Evolutionary conservation across 1,140 invertebrate species (phyloP).

Genomic region (Papilio glaucus): DNA sequence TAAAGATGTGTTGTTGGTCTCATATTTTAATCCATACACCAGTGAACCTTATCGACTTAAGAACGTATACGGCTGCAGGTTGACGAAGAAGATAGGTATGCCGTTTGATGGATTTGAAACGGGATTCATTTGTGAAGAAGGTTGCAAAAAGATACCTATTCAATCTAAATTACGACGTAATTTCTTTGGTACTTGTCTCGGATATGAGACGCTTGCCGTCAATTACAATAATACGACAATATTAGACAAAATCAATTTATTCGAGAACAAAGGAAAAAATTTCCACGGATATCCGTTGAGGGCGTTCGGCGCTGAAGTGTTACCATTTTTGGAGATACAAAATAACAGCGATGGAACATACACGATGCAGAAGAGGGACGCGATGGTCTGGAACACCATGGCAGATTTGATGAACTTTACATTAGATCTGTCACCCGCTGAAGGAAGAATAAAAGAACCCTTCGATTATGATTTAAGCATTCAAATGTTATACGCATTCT

Average conservation of each 20-base stretch:
- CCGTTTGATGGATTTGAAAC: conserved; percentile 55
- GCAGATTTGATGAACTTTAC: conserved; percentile 68
- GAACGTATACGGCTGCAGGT: conserved; percentile 65
- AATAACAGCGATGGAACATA: conserved; percentile 54
- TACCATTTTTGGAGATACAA: conserved; percentile 64
- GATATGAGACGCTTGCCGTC: conserved; percentile 54
- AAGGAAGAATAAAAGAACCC: conserved; percentile 50
- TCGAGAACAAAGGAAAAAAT: conserved; percentile 67
- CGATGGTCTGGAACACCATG: conserved; percentile 67
- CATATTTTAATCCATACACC: conserved; percentile 62
- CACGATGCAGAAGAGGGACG: conserved; percentile 59
- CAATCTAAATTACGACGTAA: conserved; percentile 57
- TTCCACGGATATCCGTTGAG: conserved; percentile 62
- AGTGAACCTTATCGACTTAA: conserved; percentile 56
- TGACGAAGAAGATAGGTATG: conserved; percentile 58
- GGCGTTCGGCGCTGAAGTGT: conserved; percentile 56
- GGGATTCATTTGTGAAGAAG: conserved; percentile 61
- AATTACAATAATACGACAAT: conserved; percentile 43
- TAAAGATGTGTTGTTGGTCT: conserved; percentile 47
- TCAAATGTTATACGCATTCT: conserved; percentile 62
- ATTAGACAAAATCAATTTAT: conserved; percentile 50
- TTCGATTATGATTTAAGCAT: conserved; percentile 70
- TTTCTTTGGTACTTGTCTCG: conserved; percentile 71
- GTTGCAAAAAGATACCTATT: conserved; percentile 63
- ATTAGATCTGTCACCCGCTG: conserved; percentile 59